Evolutionary conservation across 2,888 invertebrate species (phyloP), one percentile per base, ranked within the genome.

Genomic region (Drosophila macrospina): DNA sequence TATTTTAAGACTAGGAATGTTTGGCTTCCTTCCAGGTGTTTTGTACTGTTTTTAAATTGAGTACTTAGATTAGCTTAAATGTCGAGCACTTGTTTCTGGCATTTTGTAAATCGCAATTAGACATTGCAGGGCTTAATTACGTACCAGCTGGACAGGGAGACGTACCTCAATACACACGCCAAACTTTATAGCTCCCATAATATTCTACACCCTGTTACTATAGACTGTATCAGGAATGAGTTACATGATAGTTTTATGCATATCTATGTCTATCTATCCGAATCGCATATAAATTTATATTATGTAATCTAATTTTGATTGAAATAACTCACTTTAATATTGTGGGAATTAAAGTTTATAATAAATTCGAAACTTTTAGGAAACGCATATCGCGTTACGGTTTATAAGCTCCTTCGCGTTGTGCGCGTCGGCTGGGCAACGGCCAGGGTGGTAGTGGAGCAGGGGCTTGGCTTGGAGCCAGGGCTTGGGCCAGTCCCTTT

Each of bases 61-160:
- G 15, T 61, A 20, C 3, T 20, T 20, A 20, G 3, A 20, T 20
- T 20, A 28, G 28, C 41, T 32, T 30, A 65, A 36, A 45, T 16
- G 32, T 42, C 24, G 5, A 32, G 30, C 41, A 57, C 15, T 34
- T 59, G 41, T 37, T 48, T 7, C 20, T 41, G 42, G 26, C 56
- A 39, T 41, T 56, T 57, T 48, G 42, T 28, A 51, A 57, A 59
- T 69, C 59, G 51, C 69, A 73, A 73, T 73, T 69, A 73, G 50
- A 69, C 51, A 69, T 16, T 5, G 32, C 32, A 36, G 36, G 13
- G 39, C 47, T 55, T 73, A 73, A 69, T 73, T 73, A 69, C 16
- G 55, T 30, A 30, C 11, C 54, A 51, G 36, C 28, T 41, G 42
- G 47, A 57, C 24, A 20, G 42, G 30, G 28, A 4, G 3, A 20